Conservation (phyloP, 2,888 invertebrate species). For the Lysandra bellargus region DNA sequence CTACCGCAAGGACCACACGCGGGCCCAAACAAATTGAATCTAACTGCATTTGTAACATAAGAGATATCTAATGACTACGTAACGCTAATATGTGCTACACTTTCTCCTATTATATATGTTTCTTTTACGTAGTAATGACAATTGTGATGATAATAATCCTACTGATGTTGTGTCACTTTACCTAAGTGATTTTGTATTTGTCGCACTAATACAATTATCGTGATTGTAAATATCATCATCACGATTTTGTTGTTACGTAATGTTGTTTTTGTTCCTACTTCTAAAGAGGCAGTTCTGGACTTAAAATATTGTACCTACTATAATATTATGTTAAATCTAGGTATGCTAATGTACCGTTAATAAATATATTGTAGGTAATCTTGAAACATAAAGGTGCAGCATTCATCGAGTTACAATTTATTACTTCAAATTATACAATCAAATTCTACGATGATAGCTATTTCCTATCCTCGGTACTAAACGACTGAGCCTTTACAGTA, state of each 20-base stretch:
- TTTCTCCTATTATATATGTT: slow-evolving; percentile 51
- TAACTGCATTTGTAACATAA: slow-evolving; percentile 64
- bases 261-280: not conserved
- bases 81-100: slow-evolving; percentile 60
- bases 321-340: not conserved
- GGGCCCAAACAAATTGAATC: slow-evolving; percentile 68
- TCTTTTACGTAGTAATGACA: slow-evolving; percentile 16
- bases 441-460: slow-evolving; percentile 30
- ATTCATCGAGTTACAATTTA: slow-evolving; percentile 12
- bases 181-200: not conserved
- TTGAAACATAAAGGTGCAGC: slow-evolving; percentile 6
- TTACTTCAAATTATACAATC: slow-evolving; percentile 19
- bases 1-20: slow-evolving; percentile 73
- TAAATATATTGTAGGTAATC: not conserved
- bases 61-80: slow-evolving; percentile 61
- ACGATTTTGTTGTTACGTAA: not conserved
- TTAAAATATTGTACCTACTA: not conserved
- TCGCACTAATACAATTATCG: not conserved
- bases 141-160: slow-evolving; percentile 13
- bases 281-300: not conserved
- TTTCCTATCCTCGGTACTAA: slow-evolving; percentile 44
- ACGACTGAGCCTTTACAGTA: slow-evolving; percentile 63
- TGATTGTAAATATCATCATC: not conserved
- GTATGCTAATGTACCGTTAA: not conserved
- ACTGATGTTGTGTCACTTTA: not conserved